These are phyloP conservation scores for Austrolebias charrua DNA, from an alignment of 2,797 vertebrate species.

Conservation along the genomic window DNA sequence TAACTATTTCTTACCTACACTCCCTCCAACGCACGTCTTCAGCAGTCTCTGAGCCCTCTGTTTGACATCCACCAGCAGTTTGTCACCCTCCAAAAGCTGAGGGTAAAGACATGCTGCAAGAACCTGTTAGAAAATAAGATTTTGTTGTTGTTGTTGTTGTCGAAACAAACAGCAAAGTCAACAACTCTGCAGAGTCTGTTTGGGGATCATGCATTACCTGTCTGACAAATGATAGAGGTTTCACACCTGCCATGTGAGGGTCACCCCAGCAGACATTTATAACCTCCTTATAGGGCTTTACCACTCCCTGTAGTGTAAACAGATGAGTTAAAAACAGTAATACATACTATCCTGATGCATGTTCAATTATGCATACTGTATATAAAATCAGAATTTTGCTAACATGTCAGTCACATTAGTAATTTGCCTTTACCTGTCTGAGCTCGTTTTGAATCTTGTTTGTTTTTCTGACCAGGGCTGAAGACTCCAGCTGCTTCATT, in stretches of 20 bases:
- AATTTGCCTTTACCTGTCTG: constrained; percentile 53
- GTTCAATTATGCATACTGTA: background rate
- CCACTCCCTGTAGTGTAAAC: constrained; percentile 61
- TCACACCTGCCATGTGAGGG: constrained; percentile 65
- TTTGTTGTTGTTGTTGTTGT: no score
- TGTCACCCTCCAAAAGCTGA: constrained; percentile 59
- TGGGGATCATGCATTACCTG: constrained; percentile 68
- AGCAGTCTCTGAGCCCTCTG: constrained; percentile 67
- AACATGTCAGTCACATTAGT: background rate
- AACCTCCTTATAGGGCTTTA: constrained; percentile 64
- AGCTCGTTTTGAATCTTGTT: constrained; percentile 60
- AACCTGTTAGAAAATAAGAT: constrained; percentile 55
- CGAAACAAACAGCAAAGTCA: background rate
- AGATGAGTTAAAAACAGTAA: constrained; percentile 9
- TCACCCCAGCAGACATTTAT: constrained; percentile 66
- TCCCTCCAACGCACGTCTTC: constrained; percentile 53
- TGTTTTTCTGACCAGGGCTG: constrained; percentile 28
- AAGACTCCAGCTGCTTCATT: constrained; percentile 14
- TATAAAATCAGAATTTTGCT: background rate
- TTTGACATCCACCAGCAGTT: constrained; percentile 67
- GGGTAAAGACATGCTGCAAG: constrained; percentile 76
- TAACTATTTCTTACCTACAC: constrained; percentile 61
- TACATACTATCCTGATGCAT: background rate
- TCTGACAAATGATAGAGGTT: constrained; percentile 75
- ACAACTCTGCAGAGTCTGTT: background rate